Evolutionary conservation across 2,113 vertebrate species (phyloP).

Genomic region (Cyanoderma ruficeps): DNA sequence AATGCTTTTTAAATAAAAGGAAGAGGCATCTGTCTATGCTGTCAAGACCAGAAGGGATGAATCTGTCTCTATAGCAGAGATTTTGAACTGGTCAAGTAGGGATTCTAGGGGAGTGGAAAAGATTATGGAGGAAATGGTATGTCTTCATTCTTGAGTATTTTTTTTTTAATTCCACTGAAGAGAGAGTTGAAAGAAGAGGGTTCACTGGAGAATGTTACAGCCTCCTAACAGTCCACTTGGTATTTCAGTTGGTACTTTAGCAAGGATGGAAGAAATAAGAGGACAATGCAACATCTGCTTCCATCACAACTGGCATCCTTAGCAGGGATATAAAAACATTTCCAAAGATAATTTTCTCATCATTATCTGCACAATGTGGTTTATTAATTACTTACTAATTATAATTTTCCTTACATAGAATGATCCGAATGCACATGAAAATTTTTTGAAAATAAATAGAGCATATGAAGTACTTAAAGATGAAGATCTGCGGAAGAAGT

Average conservation of each 20-base stretch:
- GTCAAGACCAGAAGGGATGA: not conserved
- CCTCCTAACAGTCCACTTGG: not conserved
- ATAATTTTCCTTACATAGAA: conserved; percentile 77
- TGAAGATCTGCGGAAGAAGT: conserved; percentile 94
- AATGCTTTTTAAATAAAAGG: not conserved
- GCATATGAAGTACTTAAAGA: conserved; percentile 98
- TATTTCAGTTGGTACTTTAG: not conserved
- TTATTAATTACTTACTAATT: not conserved
- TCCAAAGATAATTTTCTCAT: not conserved
- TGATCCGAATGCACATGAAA: conserved; percentile 88
- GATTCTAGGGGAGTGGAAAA: not conserved
- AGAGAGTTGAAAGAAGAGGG: not conserved
- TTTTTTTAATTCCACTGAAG: not conserved
- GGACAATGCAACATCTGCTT: not conserved
- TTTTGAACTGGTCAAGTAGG: not conserved
- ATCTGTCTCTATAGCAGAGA: not conserved
- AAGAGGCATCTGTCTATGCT: no score
- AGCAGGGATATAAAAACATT: not conserved
- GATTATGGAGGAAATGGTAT: not conserved
- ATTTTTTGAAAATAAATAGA: conserved; percentile 93
- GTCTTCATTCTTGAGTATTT: not conserved
- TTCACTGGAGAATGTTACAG: not conserved
- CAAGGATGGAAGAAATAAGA: not conserved
- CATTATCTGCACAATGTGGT: not conserved
- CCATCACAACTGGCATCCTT: not conserved